Evolutionary conservation across 2,888 invertebrate genomes (phyloP).

Genomic region (Cinara cedri): DNA sequence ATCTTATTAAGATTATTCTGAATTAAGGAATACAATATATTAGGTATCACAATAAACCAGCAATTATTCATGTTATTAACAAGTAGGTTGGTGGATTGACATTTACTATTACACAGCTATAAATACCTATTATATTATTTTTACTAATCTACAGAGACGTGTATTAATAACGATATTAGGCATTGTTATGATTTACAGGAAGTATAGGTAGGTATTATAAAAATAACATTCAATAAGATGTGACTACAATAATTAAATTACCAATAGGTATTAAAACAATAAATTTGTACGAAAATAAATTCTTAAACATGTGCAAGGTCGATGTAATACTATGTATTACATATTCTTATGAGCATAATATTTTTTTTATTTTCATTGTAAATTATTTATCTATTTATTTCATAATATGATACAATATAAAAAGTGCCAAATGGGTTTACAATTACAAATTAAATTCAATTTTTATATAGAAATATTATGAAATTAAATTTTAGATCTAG

Average conservation of each 20-base stretch:
- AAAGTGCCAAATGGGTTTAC: too few species aligned
- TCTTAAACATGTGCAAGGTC: conserved; percentile 8
- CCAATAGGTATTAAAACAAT: background rate
- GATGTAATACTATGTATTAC: background rate
- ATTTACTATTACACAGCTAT: too few species aligned
- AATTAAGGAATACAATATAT: too few species aligned
- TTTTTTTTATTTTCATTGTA: background rate
- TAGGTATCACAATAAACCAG: too few species aligned
- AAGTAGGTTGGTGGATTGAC: too few species aligned
- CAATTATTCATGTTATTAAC: too few species aligned
- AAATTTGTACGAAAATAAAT: background rate
- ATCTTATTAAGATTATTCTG: too few species aligned
- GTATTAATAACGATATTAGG: background rate
- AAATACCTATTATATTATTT: too few species aligned
- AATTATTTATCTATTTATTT: conserved; percentile 2
- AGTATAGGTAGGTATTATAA: background rate
- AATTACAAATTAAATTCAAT: too few species aligned
- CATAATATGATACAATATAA: background rate
- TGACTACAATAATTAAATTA: conserved; percentile 31
- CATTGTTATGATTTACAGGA: conserved; percentile 31
- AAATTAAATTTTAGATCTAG: too few species aligned
- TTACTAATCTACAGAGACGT: background rate
- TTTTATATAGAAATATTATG: too few species aligned
- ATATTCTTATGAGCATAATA: background rate
- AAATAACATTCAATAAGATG: background rate